Conservation (phyloP, 2,797 vertebrate genomes). For the Nannoperca obscura region DNA sequence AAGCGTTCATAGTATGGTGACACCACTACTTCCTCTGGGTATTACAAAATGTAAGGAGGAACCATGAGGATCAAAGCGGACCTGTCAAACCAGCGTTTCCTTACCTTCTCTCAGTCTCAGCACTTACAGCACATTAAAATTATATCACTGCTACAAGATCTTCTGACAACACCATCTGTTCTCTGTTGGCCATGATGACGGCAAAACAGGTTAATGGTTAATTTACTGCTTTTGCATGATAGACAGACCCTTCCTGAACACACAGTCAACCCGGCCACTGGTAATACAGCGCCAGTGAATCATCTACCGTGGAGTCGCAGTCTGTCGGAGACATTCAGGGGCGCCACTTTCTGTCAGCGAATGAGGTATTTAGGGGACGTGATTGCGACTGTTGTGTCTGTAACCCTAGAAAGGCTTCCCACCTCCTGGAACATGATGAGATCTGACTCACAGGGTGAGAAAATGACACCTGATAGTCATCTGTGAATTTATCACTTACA, state of each 20-base stretch:
- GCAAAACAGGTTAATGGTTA: constrained; percentile 72
- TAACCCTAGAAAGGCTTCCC: constrained; percentile 69
- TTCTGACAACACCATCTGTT: constrained; percentile 79
- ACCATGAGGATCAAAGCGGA: constrained; percentile 25
- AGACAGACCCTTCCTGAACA: constrained; percentile 50
- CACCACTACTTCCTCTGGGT: constrained; percentile 1
- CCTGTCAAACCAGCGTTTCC: constrained; percentile 35
- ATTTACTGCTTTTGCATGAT: constrained; percentile 62
- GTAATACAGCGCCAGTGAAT: constrained; percentile 60
- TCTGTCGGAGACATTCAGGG: constrained; percentile 62
- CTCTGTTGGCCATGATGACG: constrained; percentile 58
- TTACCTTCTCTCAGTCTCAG: constrained; percentile 52
- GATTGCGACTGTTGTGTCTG: constrained; percentile 67
- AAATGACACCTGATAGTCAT: constrained; percentile 72
- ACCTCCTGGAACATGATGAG: constrained; percentile 71
- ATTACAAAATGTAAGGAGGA: constrained; percentile 2
- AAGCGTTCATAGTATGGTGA: not conserved
- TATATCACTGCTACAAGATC: constrained; percentile 75
- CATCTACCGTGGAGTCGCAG: constrained; percentile 52
- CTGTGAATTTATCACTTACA: constrained; percentile 68
- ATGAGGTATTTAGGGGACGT: constrained; percentile 68
- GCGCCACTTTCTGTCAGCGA: constrained; percentile 64
- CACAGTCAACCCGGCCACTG: constrained; percentile 14
- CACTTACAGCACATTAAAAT: constrained; percentile 75
- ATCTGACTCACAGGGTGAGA: constrained; percentile 67